These are phyloP conservation scores for Bhutanitis thaidina DNA, from an alignment of 2,888 invertebrate species.

Conservation along the genomic window DNA sequence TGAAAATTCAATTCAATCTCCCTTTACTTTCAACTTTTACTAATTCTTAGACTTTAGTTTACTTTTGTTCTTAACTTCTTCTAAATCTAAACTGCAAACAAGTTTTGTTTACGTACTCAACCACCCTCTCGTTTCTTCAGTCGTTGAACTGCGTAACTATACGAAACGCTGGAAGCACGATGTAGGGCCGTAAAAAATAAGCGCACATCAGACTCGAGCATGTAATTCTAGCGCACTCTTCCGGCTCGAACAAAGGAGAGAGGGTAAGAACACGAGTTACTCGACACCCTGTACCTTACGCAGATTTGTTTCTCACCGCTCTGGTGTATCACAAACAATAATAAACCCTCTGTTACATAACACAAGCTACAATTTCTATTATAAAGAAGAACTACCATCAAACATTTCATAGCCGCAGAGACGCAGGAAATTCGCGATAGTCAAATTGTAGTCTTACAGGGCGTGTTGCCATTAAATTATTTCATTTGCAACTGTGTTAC, in stretches of 20 bases:
- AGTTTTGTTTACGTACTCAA: constrained; percentile 64
- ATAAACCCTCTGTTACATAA: constrained; percentile 48
- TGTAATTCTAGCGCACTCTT: constrained; percentile 80
- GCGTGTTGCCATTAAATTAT: constrained; percentile 72
- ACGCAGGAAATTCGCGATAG: constrained; percentile 78
- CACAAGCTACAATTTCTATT: constrained; percentile 51
- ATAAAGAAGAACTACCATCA: constrained; percentile 40
- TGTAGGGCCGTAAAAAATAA: constrained; percentile 78
- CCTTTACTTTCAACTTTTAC: constrained; percentile 11
- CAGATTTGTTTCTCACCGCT: constrained; percentile 77
- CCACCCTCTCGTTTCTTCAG: constrained; percentile 70
- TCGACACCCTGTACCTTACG: constrained; percentile 78
- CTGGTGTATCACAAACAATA: constrained; percentile 44
- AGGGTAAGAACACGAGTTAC: constrained; percentile 80
- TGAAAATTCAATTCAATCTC: neutral
- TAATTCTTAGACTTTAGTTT: constrained; percentile 35
- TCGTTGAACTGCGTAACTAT: constrained; percentile 76
- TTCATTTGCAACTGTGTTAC: constrained; percentile 73
- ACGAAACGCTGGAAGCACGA: constrained; percentile 69
- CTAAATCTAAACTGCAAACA: constrained; percentile 58
- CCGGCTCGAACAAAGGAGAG: constrained; percentile 78
- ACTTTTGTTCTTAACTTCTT: constrained; percentile 29
- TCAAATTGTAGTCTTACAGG: constrained; percentile 79
- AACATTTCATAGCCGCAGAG: constrained; percentile 54
- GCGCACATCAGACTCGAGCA: constrained; percentile 79